These are phyloP conservation scores for Neolamprologus sp. DNA, from an alignment of 2,113 vertebrate species.

Conservation along the genomic window DNA sequence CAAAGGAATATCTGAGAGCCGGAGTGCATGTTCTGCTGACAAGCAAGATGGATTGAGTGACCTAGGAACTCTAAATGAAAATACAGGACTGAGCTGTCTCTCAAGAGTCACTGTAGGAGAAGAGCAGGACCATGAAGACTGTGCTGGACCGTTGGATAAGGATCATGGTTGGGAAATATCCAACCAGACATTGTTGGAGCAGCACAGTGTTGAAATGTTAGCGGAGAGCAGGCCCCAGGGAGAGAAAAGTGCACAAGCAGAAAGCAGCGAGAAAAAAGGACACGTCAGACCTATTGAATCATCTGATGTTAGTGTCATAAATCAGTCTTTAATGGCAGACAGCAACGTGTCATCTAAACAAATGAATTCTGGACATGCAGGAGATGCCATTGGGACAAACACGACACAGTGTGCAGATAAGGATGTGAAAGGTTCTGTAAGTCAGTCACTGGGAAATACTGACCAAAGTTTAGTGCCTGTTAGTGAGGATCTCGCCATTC, in stretches of 20 bases:
- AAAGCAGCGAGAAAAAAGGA: not conserved
- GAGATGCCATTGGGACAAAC: not conserved
- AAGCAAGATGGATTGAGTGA: slow-evolving; percentile 16
- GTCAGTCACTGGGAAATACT: not conserved
- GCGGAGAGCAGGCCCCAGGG: not conserved
- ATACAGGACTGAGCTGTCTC: not conserved
- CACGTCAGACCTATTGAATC: not conserved
- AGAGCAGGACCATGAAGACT: not conserved
- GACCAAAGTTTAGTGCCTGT: not conserved
- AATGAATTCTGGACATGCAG: not conserved
- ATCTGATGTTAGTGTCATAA: slow-evolving; percentile 11
- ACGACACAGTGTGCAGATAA: not conserved
- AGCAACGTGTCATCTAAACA: not conserved
- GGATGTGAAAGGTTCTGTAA: not conserved
- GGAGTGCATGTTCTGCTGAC: not conserved
- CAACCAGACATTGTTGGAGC: slow-evolving; percentile 24
- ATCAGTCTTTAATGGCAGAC: not conserved
- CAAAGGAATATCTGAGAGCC: slow-evolving; percentile 4
- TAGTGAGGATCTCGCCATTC: not conserved
- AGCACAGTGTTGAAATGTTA: not conserved
- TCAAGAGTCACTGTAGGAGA: not conserved
- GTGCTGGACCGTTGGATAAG: not conserved
- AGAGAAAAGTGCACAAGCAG: slow-evolving; percentile 18
- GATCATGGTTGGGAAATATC: slow-evolving; percentile 12
- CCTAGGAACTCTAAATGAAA: slow-evolving; percentile 24